These are phyloP conservation scores for Danio aesculapii DNA, from an alignment of 2,797 vertebrate species.

Conservation along the genomic window DNA sequence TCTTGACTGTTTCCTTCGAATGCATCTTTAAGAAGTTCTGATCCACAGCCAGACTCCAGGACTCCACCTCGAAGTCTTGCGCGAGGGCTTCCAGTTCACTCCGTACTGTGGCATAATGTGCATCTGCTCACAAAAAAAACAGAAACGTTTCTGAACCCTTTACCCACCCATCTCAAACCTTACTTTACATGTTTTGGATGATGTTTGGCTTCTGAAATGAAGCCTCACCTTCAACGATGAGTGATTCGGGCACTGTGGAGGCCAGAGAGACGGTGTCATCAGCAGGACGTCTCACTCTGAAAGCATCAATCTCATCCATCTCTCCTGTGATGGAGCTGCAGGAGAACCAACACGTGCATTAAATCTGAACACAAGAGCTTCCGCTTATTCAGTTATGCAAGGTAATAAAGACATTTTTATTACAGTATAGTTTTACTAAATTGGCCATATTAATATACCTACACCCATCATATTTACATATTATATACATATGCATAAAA, in stretches of 20 bases:
- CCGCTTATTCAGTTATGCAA: too few relatives aligned
- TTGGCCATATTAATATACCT: too few relatives aligned
- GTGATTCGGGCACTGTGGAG: conserved; percentile 83
- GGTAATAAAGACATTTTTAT: too few relatives aligned
- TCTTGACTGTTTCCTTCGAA: conserved; percentile 84
- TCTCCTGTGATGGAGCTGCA: conserved; percentile 87
- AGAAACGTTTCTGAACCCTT: not conserved
- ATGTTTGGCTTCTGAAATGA: not conserved
- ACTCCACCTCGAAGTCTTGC: conserved; percentile 91
- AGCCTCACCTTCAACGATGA: conserved; percentile 90
- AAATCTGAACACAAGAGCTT: not conserved
- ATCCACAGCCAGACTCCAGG: conserved; percentile 93
- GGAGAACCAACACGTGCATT: conserved; percentile 45
- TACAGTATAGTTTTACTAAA: too few relatives aligned
- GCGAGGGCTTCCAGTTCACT: conserved; percentile 88
- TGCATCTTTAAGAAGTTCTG: conserved; percentile 83
- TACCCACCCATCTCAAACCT: not conserved
- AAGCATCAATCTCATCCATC: conserved; percentile 92
- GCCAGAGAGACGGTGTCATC: conserved; percentile 88
- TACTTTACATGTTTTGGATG: not conserved
- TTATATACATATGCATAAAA: too few relatives aligned
- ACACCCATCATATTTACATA: too few relatives aligned
- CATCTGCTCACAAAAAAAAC: conserved; percentile 28
- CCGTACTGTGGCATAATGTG: conserved; percentile 78
- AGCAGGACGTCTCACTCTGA: conserved; percentile 82